Conservation (phyloP, 2,888 invertebrate genomes). For the Acanthosepion pharaonis region DNA sequence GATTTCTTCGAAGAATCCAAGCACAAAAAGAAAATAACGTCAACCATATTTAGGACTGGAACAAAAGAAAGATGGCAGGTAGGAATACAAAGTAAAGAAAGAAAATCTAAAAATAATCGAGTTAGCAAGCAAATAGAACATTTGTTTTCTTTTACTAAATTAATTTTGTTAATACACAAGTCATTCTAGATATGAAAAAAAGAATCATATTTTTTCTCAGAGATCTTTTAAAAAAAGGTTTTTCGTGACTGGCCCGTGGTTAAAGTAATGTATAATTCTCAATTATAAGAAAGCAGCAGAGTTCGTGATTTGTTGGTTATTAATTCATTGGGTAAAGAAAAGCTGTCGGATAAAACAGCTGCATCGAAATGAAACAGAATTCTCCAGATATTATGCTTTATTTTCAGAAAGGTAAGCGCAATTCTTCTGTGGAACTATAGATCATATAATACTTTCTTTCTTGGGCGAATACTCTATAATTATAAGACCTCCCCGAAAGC, state of each 20-base stretch:
- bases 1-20: neutral
- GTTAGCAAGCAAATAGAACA: neutral
- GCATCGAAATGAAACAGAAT: neutral
- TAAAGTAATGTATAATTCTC: neutral
- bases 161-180: neutral
- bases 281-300: conserved; percentile 4
- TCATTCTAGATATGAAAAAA: neutral
- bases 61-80: neutral
- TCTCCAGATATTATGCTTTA: neutral
- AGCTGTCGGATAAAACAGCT: neutral
- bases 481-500: too few relatives aligned
- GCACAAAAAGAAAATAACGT: neutral
- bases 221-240: neutral
- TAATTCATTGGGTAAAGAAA: neutral
- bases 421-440: neutral
- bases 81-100: neutral
- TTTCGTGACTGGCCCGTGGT: conserved; percentile 22
- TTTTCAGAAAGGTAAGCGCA: neutral
- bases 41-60: neutral
- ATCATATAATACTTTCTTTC: neutral
- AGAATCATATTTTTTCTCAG: neutral
- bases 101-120: neutral
- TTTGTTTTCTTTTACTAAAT: neutral
- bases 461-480: too few relatives aligned
- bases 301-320: conserved; percentile 25